Evolutionary conservation across 2,797 vertebrate genomes (phyloP).

Genomic region (Parauchenoglanis ngamensis): DNA sequence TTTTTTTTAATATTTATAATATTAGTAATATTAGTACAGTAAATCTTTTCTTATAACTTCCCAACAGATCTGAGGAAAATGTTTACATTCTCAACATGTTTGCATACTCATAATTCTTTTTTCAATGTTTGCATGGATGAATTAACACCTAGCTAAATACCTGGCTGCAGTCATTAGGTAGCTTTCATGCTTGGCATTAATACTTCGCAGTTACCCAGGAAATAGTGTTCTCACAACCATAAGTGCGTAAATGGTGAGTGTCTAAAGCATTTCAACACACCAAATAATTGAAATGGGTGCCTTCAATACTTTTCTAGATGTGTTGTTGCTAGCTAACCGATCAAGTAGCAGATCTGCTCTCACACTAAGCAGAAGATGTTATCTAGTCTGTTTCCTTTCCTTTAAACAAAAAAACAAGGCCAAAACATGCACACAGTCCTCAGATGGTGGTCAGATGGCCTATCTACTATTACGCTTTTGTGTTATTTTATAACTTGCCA

Average conservation of each 20-base stretch:
- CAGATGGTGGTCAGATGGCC: not conserved
- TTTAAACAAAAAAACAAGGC: not conserved
- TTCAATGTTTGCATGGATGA: not conserved
- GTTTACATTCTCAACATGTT: not conserved
- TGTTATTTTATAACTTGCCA: not conserved
- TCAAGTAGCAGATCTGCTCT: not conserved
- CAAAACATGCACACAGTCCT: not conserved
- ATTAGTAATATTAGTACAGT: not conserved
- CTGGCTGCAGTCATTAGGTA: conserved; percentile 17
- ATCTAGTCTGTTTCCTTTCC: not conserved
- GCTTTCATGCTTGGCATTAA: conserved; percentile 19
- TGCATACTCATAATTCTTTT: not conserved
- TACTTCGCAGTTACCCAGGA: conserved; percentile 7
- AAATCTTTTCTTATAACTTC: not conserved
- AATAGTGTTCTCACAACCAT: conserved; percentile 2
- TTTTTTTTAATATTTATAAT: not conserved
- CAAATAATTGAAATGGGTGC: not conserved
- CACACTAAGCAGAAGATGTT: not conserved
- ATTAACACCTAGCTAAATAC: conserved; percentile 36
- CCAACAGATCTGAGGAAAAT: not conserved
- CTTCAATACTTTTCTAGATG: not conserved
- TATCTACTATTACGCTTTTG: not conserved
- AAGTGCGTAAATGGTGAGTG: not conserved
- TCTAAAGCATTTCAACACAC: not conserved
- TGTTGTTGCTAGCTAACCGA: not conserved